phyloP scores from a whole-genome alignment of 2,113 vertebrate genomes.

The Thymallus thymallus region DNA sequence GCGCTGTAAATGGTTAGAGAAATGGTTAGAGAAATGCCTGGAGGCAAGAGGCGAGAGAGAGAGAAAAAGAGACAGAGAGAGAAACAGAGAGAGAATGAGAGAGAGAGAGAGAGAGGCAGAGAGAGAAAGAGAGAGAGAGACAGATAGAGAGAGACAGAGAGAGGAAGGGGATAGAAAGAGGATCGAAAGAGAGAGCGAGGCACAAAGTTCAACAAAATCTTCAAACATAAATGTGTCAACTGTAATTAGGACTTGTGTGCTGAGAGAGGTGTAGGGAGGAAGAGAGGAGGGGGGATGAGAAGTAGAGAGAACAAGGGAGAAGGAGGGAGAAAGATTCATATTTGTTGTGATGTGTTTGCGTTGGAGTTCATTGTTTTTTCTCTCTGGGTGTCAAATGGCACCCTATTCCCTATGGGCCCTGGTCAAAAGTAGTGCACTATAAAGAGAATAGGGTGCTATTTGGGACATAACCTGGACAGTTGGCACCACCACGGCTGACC shows the following conservation, averaged over 20 bases:
- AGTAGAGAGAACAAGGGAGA: constrained; percentile 6
- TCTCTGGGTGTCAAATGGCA: constrained; percentile 18
- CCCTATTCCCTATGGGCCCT: too few relatives aligned
- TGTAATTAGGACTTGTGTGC: constrained; percentile 47
- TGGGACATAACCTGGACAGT: constrained; percentile 32
- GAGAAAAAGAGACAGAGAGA: constrained; percentile 19
- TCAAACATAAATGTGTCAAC: constrained; percentile 19
- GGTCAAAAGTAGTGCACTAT: too few relatives aligned
- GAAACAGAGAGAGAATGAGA: constrained; percentile 28
- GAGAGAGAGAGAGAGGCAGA: too few relatives aligned
- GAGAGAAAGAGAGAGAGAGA: neutral
- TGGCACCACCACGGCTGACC: constrained; percentile 42
- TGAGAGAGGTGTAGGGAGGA: constrained; percentile 44
- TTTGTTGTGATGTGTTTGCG: constrained; percentile 47
- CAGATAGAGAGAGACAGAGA: constrained; percentile 3
- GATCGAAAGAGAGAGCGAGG: too few relatives aligned
- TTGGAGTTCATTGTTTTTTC: constrained; percentile 29
- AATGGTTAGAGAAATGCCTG: constrained; percentile 42
- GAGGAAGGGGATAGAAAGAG: neutral
- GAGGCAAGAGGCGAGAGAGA: constrained; percentile 38
- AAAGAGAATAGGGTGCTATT: too few relatives aligned
- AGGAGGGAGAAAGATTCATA: constrained; percentile 15
- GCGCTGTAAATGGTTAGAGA: constrained; percentile 32
- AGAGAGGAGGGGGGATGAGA: constrained; percentile 4
- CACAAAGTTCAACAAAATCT: constrained; percentile 23